phyloP scores from a whole-genome alignment of 2,113 vertebrate genomes.

The Calyptommatus sinebrachiatus region DNA sequence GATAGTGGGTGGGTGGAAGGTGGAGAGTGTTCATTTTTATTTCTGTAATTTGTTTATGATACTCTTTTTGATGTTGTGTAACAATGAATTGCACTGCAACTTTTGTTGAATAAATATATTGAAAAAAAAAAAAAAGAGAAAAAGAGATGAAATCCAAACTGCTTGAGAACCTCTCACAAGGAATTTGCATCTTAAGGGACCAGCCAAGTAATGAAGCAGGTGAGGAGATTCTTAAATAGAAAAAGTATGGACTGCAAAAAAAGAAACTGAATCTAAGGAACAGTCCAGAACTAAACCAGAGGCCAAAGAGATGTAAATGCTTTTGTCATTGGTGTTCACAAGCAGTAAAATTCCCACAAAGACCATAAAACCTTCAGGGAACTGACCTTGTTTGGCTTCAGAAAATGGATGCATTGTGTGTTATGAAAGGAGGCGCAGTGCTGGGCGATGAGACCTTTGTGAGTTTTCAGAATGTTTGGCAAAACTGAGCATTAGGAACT shows the following conservation, averaged over 20 bases:
- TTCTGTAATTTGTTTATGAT: too few species aligned
- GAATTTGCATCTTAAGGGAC: not conserved
- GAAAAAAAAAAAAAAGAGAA: too few species aligned
- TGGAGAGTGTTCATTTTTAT: too few species aligned
- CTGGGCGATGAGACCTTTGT: not conserved
- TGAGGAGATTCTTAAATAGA: not conserved
- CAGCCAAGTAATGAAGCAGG: not conserved
- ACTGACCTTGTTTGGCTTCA: not conserved
- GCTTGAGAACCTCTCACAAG: not conserved
- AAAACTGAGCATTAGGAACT: not conserved
- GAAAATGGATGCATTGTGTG: constrained; percentile 10
- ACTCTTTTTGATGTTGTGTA: too few species aligned
- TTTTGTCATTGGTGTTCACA: constrained; percentile 6
- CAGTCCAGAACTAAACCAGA: not conserved
- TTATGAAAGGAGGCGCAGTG: not conserved
- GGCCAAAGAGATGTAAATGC: constrained; percentile 38
- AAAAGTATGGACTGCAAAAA: not conserved
- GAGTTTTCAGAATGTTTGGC: not conserved
- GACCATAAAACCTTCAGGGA: constrained; percentile 16
- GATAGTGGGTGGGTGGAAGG: too few species aligned
- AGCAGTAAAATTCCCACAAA: constrained; percentile 21
- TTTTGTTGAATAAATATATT: too few species aligned
- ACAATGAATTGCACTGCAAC: too few species aligned
- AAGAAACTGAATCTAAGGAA: not conserved
- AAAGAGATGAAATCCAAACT: not conserved